Conservation (phyloP, 1,140 invertebrate species). For the Xylocopa sonorina region DNA sequence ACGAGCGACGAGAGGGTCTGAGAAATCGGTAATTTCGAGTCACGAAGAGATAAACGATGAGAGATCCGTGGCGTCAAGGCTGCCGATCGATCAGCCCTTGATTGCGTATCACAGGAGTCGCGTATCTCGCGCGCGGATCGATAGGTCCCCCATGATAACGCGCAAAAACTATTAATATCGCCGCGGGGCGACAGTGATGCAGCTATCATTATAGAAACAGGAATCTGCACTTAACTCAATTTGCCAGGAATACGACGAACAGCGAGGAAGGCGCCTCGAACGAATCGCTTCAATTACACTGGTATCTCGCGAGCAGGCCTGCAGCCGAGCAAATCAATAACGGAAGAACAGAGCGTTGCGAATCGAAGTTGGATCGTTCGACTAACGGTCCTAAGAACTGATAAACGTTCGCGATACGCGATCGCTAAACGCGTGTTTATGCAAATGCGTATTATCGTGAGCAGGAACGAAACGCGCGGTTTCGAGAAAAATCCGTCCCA, state of each 20-base stretch:
- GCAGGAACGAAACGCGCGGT: no score
- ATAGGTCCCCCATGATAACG: neutral
- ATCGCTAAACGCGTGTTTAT: no score
- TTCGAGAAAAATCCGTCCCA: no score
- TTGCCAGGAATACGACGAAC: slow-evolving; percentile 16
- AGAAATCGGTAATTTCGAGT: no score
- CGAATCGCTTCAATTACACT: slow-evolving; percentile 18
- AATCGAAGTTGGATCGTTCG: slow-evolving; percentile 24
- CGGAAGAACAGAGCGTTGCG: neutral
- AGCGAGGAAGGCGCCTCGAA: neutral
- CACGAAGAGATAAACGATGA: no score
- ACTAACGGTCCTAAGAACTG: neutral
- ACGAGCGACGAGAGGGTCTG: no score
- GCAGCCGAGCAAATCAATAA: neutral
- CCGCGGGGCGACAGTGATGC: neutral
- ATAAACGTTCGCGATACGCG: slow-evolving; percentile 1
- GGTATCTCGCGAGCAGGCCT: neutral
- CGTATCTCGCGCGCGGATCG: neutral
- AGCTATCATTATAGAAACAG: slow-evolving; percentile 41
- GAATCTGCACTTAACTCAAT: slow-evolving; percentile 46
- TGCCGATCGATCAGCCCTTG: slow-evolving; percentile 15
- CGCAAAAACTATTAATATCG: slow-evolving; percentile 8
- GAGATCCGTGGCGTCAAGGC: no score
- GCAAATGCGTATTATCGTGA: no score
- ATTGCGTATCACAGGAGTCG: neutral